Conservation (phyloP, 2,888 invertebrate genomes). For the Diaprepes abbreviatus region DNA sequence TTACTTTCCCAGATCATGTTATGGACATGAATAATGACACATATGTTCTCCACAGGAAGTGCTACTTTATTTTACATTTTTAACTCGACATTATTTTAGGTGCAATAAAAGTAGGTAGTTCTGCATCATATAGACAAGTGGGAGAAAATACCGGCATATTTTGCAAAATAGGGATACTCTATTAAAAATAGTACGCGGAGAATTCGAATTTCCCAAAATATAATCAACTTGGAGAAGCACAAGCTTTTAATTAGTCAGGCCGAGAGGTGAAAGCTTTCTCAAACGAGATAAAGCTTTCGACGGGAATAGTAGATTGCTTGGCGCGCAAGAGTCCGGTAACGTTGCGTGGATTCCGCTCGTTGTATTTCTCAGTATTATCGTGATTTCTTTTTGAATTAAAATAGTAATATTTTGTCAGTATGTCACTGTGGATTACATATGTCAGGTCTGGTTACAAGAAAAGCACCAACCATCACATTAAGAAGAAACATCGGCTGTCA, state of each 20-base stretch:
- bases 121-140: neutral
- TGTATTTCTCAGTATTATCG: neutral
- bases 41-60: neutral
- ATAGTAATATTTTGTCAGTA: conserved; percentile 34
- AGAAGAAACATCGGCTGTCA: conserved; percentile 35
- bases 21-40: too few relatives aligned
- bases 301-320: neutral
- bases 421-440: conserved; percentile 61
- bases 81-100: too few relatives aligned
- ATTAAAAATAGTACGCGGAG: neutral
- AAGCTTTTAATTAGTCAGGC: neutral
- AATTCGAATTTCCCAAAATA: neutral
- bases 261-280: neutral
- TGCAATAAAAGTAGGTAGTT: conserved; percentile 2
- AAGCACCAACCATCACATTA: conserved; percentile 34
- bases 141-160: neutral
- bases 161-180: neutral
- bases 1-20: too few relatives aligned
- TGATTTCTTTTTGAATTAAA: neutral
- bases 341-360: too few relatives aligned
- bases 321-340: neutral
- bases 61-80: neutral
- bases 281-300: neutral
- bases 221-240: neutral
- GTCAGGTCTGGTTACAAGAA: conserved; percentile 54